Evolutionary conservation across 2,113 vertebrate genomes (phyloP).

Genomic region (Glareola pratincola): DNA sequence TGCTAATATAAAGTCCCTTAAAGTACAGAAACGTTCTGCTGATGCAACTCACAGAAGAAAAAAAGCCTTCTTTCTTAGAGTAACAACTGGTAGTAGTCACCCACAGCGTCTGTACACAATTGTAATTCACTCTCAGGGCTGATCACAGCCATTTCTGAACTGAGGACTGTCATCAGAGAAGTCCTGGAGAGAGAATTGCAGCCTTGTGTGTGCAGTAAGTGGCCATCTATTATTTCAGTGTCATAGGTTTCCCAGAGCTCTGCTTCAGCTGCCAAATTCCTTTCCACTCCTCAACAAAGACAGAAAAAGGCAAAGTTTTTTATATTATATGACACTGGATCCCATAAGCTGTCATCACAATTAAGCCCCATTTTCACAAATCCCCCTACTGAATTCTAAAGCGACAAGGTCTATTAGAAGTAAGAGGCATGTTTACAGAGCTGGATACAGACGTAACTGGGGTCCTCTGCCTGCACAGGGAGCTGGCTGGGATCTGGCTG

Average conservation of each 20-base stretch:
- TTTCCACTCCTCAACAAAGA: background rate
- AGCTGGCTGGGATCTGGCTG: background rate
- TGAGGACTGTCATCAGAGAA: background rate
- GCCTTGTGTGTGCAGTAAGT: background rate
- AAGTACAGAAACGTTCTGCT: background rate
- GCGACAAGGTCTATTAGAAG: background rate
- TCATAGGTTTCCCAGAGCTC: background rate
- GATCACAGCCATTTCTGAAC: background rate
- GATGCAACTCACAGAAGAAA: background rate
- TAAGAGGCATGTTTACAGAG: background rate
- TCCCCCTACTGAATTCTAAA: background rate
- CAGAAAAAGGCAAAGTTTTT: background rate
- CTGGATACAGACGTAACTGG: background rate
- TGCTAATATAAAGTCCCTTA: background rate
- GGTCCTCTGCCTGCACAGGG: background rate
- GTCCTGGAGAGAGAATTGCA: slow-evolving; percentile 9
- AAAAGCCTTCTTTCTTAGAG: background rate
- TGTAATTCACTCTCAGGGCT: slow-evolving; percentile 18
- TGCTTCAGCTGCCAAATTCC: background rate
- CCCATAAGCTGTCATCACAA: background rate
- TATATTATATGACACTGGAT: background rate
- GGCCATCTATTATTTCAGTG: background rate
- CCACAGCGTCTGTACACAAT: background rate
- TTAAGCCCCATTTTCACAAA: background rate
- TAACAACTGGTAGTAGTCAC: background rate